Base-by-base conservation (phyloP, 2,113 vertebrate species). In the Istiophorus platypterus region DNA sequence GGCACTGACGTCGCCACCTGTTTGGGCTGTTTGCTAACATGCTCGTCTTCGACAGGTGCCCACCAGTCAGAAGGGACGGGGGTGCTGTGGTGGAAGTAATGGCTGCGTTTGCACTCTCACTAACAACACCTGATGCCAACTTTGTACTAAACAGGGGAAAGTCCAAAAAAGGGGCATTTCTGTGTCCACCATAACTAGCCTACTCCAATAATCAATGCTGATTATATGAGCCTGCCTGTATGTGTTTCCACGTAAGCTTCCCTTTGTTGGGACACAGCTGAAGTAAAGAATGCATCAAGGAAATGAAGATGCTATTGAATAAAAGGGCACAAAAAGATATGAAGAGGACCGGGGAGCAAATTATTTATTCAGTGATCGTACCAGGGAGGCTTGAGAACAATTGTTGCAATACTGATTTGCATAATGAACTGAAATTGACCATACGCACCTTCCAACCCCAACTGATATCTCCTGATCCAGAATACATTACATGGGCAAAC, bases 341-440 rank as follows among this genome's bases (percentile, higher is more conserved):
- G 67, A 87, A 83, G 76, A 71, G 68, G 67, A 74, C n/a, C 65
- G 66, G 47, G 73, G 58, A 87, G 76, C 76, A 78, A 80, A 87
- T 88, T 70, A 88, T 87, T 56, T 76, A 91, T 92, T 91, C 82
- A 80, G 85, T 56, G 67, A 85, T 84, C 81, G 12, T 76, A 71
- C n/a, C 82, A 73, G 51, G 64, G 42, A 72, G 72, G 85, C 80
- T 66, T 5, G 37, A 84, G 81, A 88, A 88, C 85, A 87, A 89
- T 79, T 85, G 85, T 80, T 79, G 69, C 65, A 6, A 42, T 22
- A 11, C 4, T 83, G 69, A 84, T 92, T 92, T 90, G 80, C 89
- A 87, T 93, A 92, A 94, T 90, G 67, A 92, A 89, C 74, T 82
- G 62, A 84, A 89, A 91, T 80, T 91, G 83, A 92, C 80, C 88